These are phyloP conservation scores for Pseudococcus longispinus DNA, from an alignment of 2,888 invertebrate species.

Conservation along the genomic window DNA sequence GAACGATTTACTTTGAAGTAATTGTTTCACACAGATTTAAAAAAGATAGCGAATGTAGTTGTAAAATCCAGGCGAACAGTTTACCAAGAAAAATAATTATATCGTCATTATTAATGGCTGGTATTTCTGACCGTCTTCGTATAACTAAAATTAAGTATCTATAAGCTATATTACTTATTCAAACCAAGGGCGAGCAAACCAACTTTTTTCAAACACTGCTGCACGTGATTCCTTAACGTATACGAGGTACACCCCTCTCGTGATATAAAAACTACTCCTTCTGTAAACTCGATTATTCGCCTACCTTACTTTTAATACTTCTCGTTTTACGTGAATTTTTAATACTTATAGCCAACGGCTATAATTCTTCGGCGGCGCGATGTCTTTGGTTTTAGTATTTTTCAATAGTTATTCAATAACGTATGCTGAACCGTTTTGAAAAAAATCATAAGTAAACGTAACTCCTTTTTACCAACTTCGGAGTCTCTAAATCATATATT, in stretches of 20 bases:
- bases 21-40: background rate
- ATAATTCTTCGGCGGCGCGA: background rate
- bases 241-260: background rate
- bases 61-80: background rate
- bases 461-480: background rate
- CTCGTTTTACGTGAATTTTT: slow-evolving; percentile 13
- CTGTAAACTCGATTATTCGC: background rate
- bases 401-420: background rate
- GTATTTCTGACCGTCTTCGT: slow-evolving; percentile 16
- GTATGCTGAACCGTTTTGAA: background rate
- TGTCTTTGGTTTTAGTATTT: background rate
- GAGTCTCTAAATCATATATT: background rate
- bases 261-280: background rate
- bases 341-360: background rate
- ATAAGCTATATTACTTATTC: slow-evolving; percentile 44
- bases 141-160: background rate
- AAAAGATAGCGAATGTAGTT: background rate
- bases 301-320: background rate
- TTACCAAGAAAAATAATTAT: slow-evolving; percentile 23
- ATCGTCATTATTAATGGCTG: background rate
- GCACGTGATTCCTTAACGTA: slow-evolving; percentile 29
- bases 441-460: background rate
- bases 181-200: slow-evolving; percentile 50
- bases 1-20: slow-evolving; percentile 20
- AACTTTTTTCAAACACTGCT: slow-evolving; percentile 30